Conservation (phyloP, 2,888 invertebrate genomes). For the Campoplex nolae region DNA sequence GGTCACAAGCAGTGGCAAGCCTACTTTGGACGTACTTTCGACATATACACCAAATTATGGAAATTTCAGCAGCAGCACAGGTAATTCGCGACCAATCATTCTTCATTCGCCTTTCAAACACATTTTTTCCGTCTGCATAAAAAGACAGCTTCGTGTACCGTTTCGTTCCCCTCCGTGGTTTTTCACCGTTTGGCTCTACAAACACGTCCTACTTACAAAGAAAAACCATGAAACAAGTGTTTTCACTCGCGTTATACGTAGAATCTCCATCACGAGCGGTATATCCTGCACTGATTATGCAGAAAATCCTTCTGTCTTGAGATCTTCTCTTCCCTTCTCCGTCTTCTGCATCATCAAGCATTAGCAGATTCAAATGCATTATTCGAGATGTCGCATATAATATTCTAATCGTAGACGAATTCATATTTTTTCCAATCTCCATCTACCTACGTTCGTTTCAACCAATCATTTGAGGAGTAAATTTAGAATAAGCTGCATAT, state of each 20-base stretch:
- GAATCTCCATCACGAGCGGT: not conserved
- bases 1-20: constrained; percentile 99
- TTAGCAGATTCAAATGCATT: not conserved
- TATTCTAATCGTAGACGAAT: not conserved
- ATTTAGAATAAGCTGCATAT: not conserved
- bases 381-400: not conserved
- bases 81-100: constrained; percentile 78
- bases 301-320: not conserved
- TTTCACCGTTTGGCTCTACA: not conserved
- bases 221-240: constrained; percentile 9
- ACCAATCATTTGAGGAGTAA: not conserved
- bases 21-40: constrained; percentile 98
- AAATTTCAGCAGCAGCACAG: constrained; percentile 99
- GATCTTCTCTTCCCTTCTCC: not conserved
- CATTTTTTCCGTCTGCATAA: not conserved
- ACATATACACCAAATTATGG: constrained; percentile 98
- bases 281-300: not conserved
- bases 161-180: not conserved
- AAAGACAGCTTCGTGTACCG: not conserved
- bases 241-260: constrained; percentile 23
- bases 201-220: constrained; percentile 25
- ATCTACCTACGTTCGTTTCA: not conserved
- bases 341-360: not conserved
- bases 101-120: not conserved
- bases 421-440: not conserved